phyloP scores from a whole-genome alignment of 2,113 vertebrate species.

The Tachysurus fulvidraco region DNA sequence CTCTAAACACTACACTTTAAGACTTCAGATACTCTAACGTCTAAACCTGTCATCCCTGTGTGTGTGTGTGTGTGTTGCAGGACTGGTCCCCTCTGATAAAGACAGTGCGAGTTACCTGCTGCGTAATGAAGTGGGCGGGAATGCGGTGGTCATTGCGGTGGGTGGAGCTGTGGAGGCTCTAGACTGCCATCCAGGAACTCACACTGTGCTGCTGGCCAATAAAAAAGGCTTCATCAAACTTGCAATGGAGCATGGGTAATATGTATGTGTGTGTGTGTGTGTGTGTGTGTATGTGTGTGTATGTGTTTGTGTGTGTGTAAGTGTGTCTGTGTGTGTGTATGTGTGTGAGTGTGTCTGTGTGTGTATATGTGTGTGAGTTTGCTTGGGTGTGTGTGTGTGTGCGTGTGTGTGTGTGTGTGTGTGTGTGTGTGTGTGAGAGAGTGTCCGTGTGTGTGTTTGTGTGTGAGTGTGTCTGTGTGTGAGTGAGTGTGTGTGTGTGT shows the following conservation, averaged over 20 bases:
- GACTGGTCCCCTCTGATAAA: conserved; percentile 84
- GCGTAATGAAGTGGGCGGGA: conserved; percentile 70
- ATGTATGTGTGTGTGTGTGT: neutral
- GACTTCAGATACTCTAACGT: neutral
- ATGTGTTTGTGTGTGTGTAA: neutral
- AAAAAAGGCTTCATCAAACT: conserved; percentile 92
- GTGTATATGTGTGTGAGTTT: too few species aligned
- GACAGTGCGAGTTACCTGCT: conserved; percentile 77
- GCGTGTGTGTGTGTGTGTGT: too few species aligned
- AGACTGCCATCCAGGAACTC: conserved; percentile 83
- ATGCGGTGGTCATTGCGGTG: conserved; percentile 75
- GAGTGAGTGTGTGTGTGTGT: too few species aligned
- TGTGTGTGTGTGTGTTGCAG: conserved; percentile 65
- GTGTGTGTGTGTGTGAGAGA: too few species aligned
- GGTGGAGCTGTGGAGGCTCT: conserved; percentile 88
- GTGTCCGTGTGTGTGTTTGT: too few species aligned
- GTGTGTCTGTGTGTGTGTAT: too few species aligned
- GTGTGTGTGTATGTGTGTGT: conserved; percentile 2
- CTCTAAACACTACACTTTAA: neutral
- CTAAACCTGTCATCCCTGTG: conserved; percentile 6
- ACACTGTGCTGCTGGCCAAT: conserved; percentile 77
- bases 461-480: too few species aligned
- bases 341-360: too few species aligned
- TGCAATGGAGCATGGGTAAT: conserved; percentile 85
- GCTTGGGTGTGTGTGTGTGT: too few species aligned